Percentiles rank a stretch among this genome's conserved stretches.
Evolutionary conservation across 2,797 vertebrate species (phyloP).

Genomic region (Anisognathus igniventris): DNA sequence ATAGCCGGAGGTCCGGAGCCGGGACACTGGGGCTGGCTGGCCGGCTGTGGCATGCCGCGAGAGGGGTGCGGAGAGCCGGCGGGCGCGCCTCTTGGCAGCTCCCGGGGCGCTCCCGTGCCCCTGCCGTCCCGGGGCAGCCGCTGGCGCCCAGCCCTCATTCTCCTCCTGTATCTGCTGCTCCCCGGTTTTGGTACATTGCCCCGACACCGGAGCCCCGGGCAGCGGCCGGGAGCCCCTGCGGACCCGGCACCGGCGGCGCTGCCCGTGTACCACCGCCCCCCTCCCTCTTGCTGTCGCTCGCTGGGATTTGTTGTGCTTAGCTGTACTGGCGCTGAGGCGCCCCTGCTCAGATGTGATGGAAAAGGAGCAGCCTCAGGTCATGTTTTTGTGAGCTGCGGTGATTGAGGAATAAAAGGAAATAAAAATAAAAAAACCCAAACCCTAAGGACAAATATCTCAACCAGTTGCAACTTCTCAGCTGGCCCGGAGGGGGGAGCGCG

Average conservation of each 20-base stretch:
- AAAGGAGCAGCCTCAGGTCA: background rate
- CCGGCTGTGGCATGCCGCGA: background rate
- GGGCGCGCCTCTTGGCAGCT: background rate
- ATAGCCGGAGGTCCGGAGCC: rapidly evolving
- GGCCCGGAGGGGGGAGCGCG: background rate
- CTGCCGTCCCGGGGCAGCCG: background rate
- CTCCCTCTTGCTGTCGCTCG: background rate
- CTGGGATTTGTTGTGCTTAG: background rate
- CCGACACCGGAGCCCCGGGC: too few relatives aligned
- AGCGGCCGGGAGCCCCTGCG: background rate
- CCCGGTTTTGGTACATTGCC: background rate
- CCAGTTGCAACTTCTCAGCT: constrained; percentile 25
- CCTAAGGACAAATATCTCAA: background rate
- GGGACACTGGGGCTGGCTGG: background rate
- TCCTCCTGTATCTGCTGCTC: background rate
- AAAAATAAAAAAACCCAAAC: background rate
- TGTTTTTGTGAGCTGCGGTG: background rate
- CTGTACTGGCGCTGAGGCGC: background rate
- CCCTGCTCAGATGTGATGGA: background rate
- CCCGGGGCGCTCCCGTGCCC: background rate
- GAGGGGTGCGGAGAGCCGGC: too few relatives aligned
- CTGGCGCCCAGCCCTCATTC: background rate
- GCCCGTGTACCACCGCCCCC: background rate
- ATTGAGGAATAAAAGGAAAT: background rate
- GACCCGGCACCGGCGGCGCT: background rate